Base-by-base conservation (phyloP, 2,888 invertebrate species). In the Aspidiotus destructor region DNA sequence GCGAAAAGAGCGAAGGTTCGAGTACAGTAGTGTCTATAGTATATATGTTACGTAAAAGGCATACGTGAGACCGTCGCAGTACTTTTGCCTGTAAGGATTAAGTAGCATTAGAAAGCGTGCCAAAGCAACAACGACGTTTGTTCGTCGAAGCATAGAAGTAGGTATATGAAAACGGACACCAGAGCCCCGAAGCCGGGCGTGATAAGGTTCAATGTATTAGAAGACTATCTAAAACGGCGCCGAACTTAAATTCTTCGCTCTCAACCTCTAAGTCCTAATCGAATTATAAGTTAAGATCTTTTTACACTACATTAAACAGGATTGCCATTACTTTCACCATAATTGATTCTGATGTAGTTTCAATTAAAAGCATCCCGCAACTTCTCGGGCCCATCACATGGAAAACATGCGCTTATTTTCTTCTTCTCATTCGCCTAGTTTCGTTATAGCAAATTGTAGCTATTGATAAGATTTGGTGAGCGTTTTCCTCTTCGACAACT, bases 211-310 rank as follows among this genome's bases (percentile, higher is more conserved):
- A 67, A 67, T 67, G 67, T 67, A 67, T 67, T 67, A 67, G 67
- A 67, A 67, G 60, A 67, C 48, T 67, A 67, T 67, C 67, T 67
- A 48, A 58, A 67, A 67, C 67, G 67, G 67, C 67, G 67, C 67
- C 67, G 40, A 58, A 67, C 67, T 67, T 67, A 67, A 67, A 58
- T 67, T 28, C 67, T 60, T 67, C 65, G 58, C 60, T 67, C 44
- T 58, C 60, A 67, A 57, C 67, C 67, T 54, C 67, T 58, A 67
- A 67, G 58, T 67, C 67, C 67, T 67, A 67, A 67, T 67, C 67
- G 67, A 67, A 67, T 67, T 67, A 67, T 67, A 67, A 67, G 67
- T 67, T 67, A 67, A 67, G 67, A 67, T 67, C 67, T 67, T 67
- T 67, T 67, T 67, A 67, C 67, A 67, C 58, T 67, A 67, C 67